Base-by-base conservation (phyloP, 2,888 invertebrate species). In the Cryptus viduatorius region DNA sequence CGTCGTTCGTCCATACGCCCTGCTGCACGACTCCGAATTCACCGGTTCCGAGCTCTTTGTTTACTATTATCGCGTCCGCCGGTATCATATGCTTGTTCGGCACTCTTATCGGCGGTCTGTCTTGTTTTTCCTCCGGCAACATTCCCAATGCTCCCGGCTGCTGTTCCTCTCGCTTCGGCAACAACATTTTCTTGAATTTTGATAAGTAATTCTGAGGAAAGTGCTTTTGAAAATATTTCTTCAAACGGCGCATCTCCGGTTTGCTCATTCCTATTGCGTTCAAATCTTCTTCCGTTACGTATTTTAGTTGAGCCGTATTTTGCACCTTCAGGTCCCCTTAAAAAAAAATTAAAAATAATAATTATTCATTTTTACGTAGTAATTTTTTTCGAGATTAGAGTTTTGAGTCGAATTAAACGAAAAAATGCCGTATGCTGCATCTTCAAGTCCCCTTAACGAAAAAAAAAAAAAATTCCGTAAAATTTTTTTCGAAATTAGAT, bases 11-110 rank as follows among this genome's bases (percentile, higher is more conserved):
- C 99, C 99, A 99, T 8, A 98, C 98, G 3, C 99, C 99, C 94
- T 99, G 99, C 93, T 99, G 99, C 0, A 99, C 99, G 14, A 98
- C 97, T 4, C 99, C 99, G 94, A 99, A 99, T 94, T 99, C 99
- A 14, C 99, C 99, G 90, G 97, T 97, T 42, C 99, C 99, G 79
- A 99, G 94, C 92, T 98, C 98, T 93, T 99, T 98, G 93, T 98
- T 98, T 68, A 99, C 97, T 82, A 97, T 97, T 90, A 99, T 98
- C 87, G 98, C 97, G 91, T 98, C 98, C 46, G 98, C 97, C 1
- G 97, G 96, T 92, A 98, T 98, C 92, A 94, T 94, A 82, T 99
- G 98, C 93, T 98, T 98, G 91, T 97, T 97, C 76, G 97, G 96
- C 73, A 96, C 96, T 89, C 96, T 95, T 4, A 95, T 92, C 1